These are phyloP conservation scores for Lycocorax pyrrhopterus DNA, from an alignment of 2,113 vertebrate genomes.

Conservation along the genomic window DNA sequence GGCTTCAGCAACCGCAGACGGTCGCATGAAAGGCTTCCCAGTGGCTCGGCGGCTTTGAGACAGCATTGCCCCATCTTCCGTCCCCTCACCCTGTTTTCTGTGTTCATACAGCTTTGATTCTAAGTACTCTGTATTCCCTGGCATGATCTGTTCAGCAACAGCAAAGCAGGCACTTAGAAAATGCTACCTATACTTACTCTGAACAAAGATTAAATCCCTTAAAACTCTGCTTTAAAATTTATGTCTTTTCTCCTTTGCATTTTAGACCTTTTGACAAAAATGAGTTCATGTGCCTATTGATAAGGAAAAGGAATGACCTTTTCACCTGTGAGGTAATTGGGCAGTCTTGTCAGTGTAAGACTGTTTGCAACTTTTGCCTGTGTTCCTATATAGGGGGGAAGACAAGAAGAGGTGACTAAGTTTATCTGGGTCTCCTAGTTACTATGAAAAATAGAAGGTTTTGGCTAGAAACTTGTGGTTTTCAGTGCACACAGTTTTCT, in stretches of 20 bases:
- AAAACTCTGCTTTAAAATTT: background rate
- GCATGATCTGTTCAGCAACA: background rate
- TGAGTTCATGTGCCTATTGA: background rate
- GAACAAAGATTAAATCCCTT: background rate
- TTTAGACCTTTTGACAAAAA: background rate
- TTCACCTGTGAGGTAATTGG: background rate
- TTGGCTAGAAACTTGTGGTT: accelerated
- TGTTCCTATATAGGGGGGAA: accelerated
- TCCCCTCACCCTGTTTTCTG: background rate
- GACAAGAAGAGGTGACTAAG: background rate
- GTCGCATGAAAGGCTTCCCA: conserved; percentile 23
- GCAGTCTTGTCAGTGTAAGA: background rate
- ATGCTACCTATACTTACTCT: background rate
- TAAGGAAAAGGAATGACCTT: background rate
- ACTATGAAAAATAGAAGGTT: background rate
- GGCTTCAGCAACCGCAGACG: background rate
- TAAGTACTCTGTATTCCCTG: background rate
- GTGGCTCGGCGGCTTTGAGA: background rate
- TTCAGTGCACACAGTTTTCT: background rate
- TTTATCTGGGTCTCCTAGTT: background rate
- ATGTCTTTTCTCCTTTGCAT: background rate
- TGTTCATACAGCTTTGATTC: background rate
- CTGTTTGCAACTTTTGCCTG: background rate
- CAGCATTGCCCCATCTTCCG: background rate
- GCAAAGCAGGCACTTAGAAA: background rate